Evolutionary conservation across 2,888 invertebrate species (phyloP).

Genomic region (Acanthococcus lagerstroemiae): DNA sequence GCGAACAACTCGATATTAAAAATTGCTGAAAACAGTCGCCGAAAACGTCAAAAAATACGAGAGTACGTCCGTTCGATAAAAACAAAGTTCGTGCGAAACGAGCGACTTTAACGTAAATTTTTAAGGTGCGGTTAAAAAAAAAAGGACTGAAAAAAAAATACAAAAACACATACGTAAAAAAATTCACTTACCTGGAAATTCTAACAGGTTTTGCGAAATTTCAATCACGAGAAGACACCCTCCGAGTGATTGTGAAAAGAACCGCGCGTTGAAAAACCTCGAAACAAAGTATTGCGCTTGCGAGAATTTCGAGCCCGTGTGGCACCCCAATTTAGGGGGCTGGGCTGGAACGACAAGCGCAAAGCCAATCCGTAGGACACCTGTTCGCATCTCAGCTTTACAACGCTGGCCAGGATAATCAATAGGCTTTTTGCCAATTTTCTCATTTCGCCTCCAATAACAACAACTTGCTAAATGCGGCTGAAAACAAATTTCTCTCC

Average conservation of each 20-base stretch:
- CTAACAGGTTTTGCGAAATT: conserved; percentile 19
- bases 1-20: too few relatives aligned
- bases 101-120: too few relatives aligned
- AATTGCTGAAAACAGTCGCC: too few relatives aligned
- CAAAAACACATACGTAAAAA: too few relatives aligned
- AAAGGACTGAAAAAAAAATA: too few relatives aligned
- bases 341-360: conserved; percentile 24
- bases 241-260: conserved; percentile 4
- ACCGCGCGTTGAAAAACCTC: conserved; percentile 23
- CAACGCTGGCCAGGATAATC: conserved; percentile 22
- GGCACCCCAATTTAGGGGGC: conserved; percentile 17
- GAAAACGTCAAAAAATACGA: too few relatives aligned
- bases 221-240: conserved; percentile 12
- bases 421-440: conserved; percentile 24
- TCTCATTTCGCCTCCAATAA: conserved; percentile 16
- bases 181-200: conserved; percentile 11
- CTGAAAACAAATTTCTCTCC: too few relatives aligned
- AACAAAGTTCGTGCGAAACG: too few relatives aligned
- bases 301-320: conserved; percentile 16
- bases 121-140: too few relatives aligned
- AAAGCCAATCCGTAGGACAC: conserved; percentile 27
- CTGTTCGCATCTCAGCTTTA: conserved; percentile 28
- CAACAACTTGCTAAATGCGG: too few relatives aligned
- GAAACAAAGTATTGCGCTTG: conserved; percentile 27
- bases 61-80: too few relatives aligned